phyloP scores from a whole-genome alignment of 2,113 vertebrate genomes.

The Callorhinus ursinus region DNA sequence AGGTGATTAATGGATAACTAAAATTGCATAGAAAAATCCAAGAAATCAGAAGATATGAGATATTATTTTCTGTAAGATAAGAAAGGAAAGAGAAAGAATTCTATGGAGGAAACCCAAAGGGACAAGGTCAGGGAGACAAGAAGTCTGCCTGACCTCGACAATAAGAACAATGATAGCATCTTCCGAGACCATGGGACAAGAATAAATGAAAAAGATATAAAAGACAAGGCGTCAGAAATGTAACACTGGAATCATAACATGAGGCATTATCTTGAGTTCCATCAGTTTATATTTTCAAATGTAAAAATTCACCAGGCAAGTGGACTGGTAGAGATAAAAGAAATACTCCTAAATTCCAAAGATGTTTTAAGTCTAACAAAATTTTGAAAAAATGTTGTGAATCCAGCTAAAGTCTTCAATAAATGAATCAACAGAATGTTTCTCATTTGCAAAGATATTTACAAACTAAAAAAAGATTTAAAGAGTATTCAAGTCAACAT shows the following conservation, averaged over 20 bases:
- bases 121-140: background rate
- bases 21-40: background rate
- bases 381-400: background rate
- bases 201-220: conserved; percentile 3
- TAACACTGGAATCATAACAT: background rate
- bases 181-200: background rate
- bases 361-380: conserved; percentile 11
- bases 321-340: background rate
- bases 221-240: background rate
- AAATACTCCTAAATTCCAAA: conserved; percentile 37
- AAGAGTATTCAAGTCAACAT: background rate
- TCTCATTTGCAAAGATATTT: conserved; percentile 32
- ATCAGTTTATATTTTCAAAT: conserved; percentile 32
- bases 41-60: background rate
- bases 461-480: conserved; percentile 1
- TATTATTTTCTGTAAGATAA: conserved; percentile 8
- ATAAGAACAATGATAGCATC: background rate
- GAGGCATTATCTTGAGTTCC: background rate
- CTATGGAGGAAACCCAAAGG: background rate
- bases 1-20: background rate
- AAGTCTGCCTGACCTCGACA: background rate
- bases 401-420: conserved; percentile 9
- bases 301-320: background rate
- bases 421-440: conserved; percentile 28
- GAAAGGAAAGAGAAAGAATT: conserved; percentile 1